Conservation (phyloP, 2,888 invertebrate genomes). For the Erebia epiphron region DNA sequence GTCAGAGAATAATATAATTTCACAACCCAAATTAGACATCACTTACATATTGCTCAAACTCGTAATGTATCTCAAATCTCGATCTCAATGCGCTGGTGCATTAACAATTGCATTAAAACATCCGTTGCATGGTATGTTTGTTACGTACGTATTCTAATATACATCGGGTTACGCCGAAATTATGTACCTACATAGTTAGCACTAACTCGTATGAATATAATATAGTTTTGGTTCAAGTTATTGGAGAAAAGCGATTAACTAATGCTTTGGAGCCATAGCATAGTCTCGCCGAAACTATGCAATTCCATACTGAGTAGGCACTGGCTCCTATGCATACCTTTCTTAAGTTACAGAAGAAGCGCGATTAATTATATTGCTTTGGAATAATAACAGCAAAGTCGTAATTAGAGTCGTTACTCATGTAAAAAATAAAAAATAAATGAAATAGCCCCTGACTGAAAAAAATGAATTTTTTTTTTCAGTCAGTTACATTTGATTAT, state of each 20-base stretch:
- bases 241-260: neutral
- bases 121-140: constrained; percentile 11
- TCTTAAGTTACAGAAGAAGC: no score
- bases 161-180: constrained; percentile 11
- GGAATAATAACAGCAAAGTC: no score
- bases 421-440: no score
- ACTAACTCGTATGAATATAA: neutral
- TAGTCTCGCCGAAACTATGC: no score
- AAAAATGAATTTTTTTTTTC: no score
- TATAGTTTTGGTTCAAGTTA: neutral
- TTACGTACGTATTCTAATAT: constrained; percentile 14
- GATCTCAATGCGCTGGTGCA: constrained; percentile 26
- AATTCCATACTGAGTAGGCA: no score
- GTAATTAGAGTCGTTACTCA: no score
- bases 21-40: constrained; percentile 16
- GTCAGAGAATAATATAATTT: constrained; percentile 15
- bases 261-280: neutral
- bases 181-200: neutral
- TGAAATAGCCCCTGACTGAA: no score
- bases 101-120: constrained; percentile 28
- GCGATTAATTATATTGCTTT: no score
- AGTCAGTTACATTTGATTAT: no score
- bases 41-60: constrained; percentile 22
- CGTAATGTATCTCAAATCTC: constrained; percentile 23
- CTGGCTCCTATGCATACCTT: no score